Conservation (phyloP, 2,888 invertebrate genomes). For the Himalopsyche kuldschensis region DNA sequence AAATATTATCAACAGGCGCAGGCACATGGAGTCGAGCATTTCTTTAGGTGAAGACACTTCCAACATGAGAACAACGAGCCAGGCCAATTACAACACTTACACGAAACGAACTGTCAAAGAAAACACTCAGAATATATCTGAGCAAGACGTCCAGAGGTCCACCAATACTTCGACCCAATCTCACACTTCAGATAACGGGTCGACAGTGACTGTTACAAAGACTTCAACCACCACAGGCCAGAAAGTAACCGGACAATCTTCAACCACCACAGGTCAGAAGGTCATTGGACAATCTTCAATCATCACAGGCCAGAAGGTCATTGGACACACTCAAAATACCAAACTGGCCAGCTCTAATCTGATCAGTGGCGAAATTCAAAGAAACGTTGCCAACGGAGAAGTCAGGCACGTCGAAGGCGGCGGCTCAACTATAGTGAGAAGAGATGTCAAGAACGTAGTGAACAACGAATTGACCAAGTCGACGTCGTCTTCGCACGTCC, state of each 20-base stretch:
- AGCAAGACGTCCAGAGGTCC: constrained; percentile 22
- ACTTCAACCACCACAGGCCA: constrained; percentile 49
- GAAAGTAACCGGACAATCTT: constrained; percentile 28
- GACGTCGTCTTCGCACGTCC: constrained; percentile 45
- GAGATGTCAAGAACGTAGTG: constrained; percentile 34
- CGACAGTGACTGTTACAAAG: constrained; percentile 56
- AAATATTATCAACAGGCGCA: constrained; percentile 59
- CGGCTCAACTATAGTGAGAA: constrained; percentile 43
- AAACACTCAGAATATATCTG: constrained; percentile 33
- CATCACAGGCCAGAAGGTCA: constrained; percentile 42
- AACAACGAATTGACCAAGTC: constrained; percentile 47
- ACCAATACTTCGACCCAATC: constrained; percentile 45
- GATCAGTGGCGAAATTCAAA: constrained; percentile 24
- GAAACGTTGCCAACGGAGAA: constrained; percentile 33
- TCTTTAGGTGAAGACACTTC: constrained; percentile 61
- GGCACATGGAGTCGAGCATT: constrained; percentile 70
- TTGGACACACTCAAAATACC: constrained; percentile 41
- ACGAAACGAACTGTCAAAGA: constrained; percentile 49
- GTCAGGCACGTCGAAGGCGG: constrained; percentile 6
- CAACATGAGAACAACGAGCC: constrained; percentile 61
- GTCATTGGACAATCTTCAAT: constrained; percentile 46
- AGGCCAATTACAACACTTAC: constrained; percentile 60
- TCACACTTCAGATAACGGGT: constrained; percentile 56
- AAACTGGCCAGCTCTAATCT: constrained; percentile 21
- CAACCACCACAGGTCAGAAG: constrained; percentile 42